Conservation (phyloP, 2,888 invertebrate species). For the Odontomyia ornata region DNA sequence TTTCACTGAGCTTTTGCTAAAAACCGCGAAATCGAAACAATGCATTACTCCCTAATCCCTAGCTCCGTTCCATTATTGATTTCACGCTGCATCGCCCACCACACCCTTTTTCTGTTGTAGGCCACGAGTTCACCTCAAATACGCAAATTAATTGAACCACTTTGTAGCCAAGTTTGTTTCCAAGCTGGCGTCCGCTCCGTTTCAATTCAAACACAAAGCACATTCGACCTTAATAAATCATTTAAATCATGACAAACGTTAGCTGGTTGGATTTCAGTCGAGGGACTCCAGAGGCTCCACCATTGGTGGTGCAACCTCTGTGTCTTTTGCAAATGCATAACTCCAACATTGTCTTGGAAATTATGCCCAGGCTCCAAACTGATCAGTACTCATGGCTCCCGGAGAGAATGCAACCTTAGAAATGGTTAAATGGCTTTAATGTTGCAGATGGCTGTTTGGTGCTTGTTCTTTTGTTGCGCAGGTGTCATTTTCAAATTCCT, state of each 20-base stretch:
- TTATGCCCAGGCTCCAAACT: neutral
- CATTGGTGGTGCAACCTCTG: neutral
- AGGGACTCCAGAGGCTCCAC: constrained; percentile 9
- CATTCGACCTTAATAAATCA: constrained; percentile 45
- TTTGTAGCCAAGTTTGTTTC: constrained; percentile 15
- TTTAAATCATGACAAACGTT: constrained; percentile 36
- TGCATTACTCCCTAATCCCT: too few species aligned
- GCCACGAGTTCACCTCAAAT: neutral
- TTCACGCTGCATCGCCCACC: neutral
- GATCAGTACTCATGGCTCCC: neutral
- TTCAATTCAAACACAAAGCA: neutral
- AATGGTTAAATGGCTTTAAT: constrained; percentile 6
- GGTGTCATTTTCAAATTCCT: constrained; percentile 40
- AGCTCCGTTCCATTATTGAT: too few species aligned
- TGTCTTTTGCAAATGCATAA: neutral
- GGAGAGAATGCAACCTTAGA: constrained; percentile 15
- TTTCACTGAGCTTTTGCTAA: neutral
- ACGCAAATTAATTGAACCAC: constrained; percentile 41
- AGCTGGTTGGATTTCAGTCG: neutral
- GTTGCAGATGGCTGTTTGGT: constrained; percentile 16
- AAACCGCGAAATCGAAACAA: too few species aligned
- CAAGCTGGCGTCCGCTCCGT: neutral
- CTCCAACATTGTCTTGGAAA: neutral
- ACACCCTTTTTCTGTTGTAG: neutral
- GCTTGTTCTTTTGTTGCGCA: constrained; percentile 9